Evolutionary conservation across 1,140 invertebrate genomes (phyloP), one percentile per base, ranked within the genome.

Genomic region (Drosophila parvula): DNA sequence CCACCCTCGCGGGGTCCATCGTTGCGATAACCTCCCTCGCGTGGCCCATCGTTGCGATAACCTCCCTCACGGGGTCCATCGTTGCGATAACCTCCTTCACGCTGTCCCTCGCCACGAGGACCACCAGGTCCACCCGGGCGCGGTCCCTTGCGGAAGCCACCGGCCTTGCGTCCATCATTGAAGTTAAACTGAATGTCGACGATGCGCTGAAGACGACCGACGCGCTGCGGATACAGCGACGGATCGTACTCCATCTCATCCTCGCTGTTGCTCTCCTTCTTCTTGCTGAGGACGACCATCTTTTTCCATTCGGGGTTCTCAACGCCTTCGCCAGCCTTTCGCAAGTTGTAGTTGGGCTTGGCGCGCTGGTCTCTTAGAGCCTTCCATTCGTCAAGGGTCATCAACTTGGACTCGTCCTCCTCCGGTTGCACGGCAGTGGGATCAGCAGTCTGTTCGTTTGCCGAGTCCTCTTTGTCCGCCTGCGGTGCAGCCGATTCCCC

Each of bases 221-320:
- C 96, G 70, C 96, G 95, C 93, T 97, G 96, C 51, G 96, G 96
- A 92, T 96, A 97, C 86, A 97, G 96, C 28, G 95, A 94, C n/a
- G 94, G 94, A 85, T 97, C 96, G 75, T 96, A 96, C 83, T 97
- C 94, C 18, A 91, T 50, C 69, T 94, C 95, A 59, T 95, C 94
- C 78, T 94, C 93, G 59, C 90, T 92, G 28, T 94, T 93, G n/a
- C 94, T 93, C 34, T 94, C 94, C 63, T 94, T 90, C 55, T 91
- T 91, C 61, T 92, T 92, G 58, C 69, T 83, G 50, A 92, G 58
- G 2, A 88, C 85, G 7, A 96, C 96, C 94, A 98, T 96, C 78
- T 98, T 98, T 92, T 98, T 98, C 97, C 97, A 98, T 93, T 97
- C 96, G 32, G 95, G 94, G 45, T 95, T 94, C 91, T 98, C 97